Conservation (phyloP, 2,797 vertebrate genomes). For the Cynodonichthys magdalenae region DNA sequence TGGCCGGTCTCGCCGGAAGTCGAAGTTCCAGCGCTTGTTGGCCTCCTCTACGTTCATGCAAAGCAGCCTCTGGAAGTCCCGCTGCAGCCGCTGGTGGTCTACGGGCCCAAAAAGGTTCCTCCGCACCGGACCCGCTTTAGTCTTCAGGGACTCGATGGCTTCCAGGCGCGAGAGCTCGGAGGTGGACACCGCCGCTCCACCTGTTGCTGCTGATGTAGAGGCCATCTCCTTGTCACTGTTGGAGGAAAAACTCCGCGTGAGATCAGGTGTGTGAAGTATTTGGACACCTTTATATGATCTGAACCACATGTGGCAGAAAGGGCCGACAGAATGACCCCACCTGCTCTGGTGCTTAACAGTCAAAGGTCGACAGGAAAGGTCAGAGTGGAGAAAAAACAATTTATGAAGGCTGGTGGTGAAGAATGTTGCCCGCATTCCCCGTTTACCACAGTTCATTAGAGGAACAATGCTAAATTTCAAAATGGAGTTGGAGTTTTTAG, state of each 20-base stretch:
- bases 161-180: conserved; percentile 30
- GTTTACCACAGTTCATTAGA: conserved; percentile 47
- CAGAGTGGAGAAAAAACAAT: not conserved
- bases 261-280: not conserved
- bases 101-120: conserved; percentile 84
- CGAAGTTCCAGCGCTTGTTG: conserved; percentile 83
- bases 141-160: conserved; percentile 56
- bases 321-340: conserved; percentile 36
- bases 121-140: conserved; percentile 34
- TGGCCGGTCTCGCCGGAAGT: conserved; percentile 74
- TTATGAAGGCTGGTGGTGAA: conserved; percentile 2
- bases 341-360: conserved; percentile 55
- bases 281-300: conserved; percentile 55
- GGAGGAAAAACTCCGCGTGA: conserved; percentile 15
- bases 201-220: conserved; percentile 49
- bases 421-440: conserved; percentile 27
- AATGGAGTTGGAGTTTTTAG: not conserved
- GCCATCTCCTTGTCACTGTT: conserved; percentile 69
- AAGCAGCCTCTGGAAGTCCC: conserved; percentile 81
- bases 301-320: conserved; percentile 13
- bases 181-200: conserved; percentile 28
- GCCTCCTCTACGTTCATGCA: conserved; percentile 68
- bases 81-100: conserved; percentile 81
- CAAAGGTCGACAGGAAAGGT: conserved; percentile 48
- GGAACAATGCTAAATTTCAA: conserved; percentile 19